Percentiles rank a stretch among this genome's conserved stretches.
Conservation (phyloP, 2,888 invertebrate genomes). For the Dryomyza anilis region DNA sequence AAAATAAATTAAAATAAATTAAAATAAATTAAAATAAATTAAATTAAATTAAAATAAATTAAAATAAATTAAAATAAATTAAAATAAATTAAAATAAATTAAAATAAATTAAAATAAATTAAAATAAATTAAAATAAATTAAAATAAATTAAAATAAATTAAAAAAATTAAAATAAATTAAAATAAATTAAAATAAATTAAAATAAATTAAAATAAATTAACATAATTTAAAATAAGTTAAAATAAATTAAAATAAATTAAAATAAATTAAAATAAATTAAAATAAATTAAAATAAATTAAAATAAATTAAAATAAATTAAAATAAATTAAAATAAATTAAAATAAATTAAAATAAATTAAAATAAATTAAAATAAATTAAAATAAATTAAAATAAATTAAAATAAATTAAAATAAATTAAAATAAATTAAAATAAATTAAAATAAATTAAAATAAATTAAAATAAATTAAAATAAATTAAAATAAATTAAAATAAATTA, state of each 20-base stretch:
- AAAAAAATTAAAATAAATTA: neutral
- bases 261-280: neutral
- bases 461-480: neutral
- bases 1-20: neutral
- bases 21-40: no score
- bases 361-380: neutral
- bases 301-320: neutral
- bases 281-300: neutral
- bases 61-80: neutral
- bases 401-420: neutral
- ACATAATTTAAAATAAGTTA: neutral
- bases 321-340: neutral
- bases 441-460: neutral
- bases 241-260: neutral
- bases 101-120: neutral
- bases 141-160: neutral
- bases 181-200: neutral
- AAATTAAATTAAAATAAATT: neutral
- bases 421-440: neutral
- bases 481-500: neutral
- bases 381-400: neutral
- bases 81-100: neutral
- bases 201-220: neutral
- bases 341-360: neutral
- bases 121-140: neutral